Conservation (phyloP, 2,113 vertebrate genomes). For the Eulacestoma nigropectus region DNA sequence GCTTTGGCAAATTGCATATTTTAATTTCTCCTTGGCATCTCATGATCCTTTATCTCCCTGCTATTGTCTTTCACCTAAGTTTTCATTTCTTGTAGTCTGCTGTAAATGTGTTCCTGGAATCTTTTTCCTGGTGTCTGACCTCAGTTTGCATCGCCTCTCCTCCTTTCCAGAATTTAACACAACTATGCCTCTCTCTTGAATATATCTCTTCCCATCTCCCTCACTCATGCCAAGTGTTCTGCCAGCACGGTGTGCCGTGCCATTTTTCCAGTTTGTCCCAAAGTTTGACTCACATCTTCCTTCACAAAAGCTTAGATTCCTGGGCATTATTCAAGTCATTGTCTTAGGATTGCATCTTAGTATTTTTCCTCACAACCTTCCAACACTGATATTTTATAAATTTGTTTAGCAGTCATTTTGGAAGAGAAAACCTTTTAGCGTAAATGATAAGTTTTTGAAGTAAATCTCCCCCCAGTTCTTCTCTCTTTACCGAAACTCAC, state of each 20-base stretch:
- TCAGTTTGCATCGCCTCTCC: background rate
- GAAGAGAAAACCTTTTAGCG: background rate
- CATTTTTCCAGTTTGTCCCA: conserved; percentile 6
- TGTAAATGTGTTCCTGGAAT: conserved; percentile 16
- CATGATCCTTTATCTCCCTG: background rate
- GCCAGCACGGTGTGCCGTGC: background rate
- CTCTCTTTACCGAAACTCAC: background rate
- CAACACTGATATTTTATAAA: background rate
- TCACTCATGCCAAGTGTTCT: background rate
- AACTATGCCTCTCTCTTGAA: background rate
- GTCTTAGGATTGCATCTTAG: background rate
- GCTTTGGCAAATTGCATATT: background rate
- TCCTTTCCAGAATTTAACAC: background rate
- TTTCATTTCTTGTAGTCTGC: background rate
- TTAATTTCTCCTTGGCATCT: background rate
- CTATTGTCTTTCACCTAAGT: background rate
- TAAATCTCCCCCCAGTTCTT: background rate
- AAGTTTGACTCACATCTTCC: conserved; percentile 14
- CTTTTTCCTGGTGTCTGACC: conserved; percentile 1
- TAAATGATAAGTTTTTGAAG: background rate
- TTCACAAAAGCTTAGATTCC: background rate
- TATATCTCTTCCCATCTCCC: background rate
- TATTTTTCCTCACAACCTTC: conserved; percentile 6
- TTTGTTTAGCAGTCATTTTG: background rate
- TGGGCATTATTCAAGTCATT: background rate